Base-by-base conservation (phyloP, 2,797 vertebrate species). In the Nothura maculosa region DNA sequence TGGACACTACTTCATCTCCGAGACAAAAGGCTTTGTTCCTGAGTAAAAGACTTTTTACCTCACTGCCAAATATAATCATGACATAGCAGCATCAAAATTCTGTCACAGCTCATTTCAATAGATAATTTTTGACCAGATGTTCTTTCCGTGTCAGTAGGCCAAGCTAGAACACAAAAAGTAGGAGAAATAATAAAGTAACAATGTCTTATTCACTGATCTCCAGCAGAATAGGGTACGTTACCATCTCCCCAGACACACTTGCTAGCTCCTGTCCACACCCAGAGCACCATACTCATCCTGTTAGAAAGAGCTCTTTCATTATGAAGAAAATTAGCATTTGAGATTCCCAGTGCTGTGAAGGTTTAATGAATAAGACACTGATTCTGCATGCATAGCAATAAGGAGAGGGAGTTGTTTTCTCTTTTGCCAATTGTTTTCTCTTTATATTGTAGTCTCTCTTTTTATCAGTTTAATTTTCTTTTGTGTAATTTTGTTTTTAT, bases 391-490 rank as follows among this genome's bases (percentile, higher is more conserved):
- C 87, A 95, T 82, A 92, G 86, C 84, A 95, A 93, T 92, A 96
- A 95, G 93, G 79, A 87, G 24, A 13, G 85, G 64, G 84, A 90
- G 80, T 83, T 96, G 85, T 87, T 94, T 96, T 94, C 94, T 86
- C 83, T 85, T 96, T 92, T 94, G 69, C 61, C 83, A 89, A 54
- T 92, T 93, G 91, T 93, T 96, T 90, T 96, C 95, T 95, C 96
- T 96, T 96, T 95, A 87, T 96, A 91, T 89, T 96, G 88, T 96
- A 96, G 95, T 95, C 84, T 95, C 78, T 74, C 52, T 84, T 96
- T 97, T 97, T 97, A 97, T 96, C 97, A 95, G 96, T 95, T 96
- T 97, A 97, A 97, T 96, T 97, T 97, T 96, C 95, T 95, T 96
- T 70, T 85, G 80, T 93, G 90, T 84, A 94, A 95, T 94, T 89